These are phyloP conservation scores for Ptychadena robeensis DNA, from an alignment of 2,797 vertebrate species.

Conservation along the genomic window DNA sequence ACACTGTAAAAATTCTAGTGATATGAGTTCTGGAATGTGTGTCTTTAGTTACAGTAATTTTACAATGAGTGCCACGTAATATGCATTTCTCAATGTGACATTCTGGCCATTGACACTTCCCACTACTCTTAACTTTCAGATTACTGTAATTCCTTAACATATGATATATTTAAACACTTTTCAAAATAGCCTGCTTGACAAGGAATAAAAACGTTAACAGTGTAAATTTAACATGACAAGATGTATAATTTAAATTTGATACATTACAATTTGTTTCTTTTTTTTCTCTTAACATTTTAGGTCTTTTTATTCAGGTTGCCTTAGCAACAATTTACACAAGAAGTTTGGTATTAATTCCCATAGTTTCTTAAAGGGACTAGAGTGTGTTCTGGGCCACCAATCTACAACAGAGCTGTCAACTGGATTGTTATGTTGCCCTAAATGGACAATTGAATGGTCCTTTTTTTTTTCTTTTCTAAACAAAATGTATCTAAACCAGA, in stretches of 20 bases:
- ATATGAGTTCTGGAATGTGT: not conserved
- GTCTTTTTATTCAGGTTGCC: constrained; percentile 47
- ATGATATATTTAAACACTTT: constrained; percentile 43
- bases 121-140: constrained; percentile 25
- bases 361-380: not conserved
- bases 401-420: no score
- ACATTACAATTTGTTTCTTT: constrained; percentile 35
- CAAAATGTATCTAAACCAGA: no score
- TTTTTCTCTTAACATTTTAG: constrained; percentile 26
- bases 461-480: no score
- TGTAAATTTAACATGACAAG: constrained; percentile 51
- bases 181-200: constrained; percentile 12
- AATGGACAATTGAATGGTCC: no score
- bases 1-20: not conserved
- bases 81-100: not conserved
- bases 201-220: constrained; percentile 1
- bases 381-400: no score
- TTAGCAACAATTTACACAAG: constrained; percentile 39
- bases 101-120: constrained; percentile 27
- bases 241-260: constrained; percentile 53
- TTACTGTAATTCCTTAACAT: constrained; percentile 13
- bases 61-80: not conserved
- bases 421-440: no score
- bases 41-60: not conserved
- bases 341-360: constrained; percentile 25